Evolutionary conservation across 2,797 vertebrate species (phyloP).

Genomic region (Emys orbicularis): DNA sequence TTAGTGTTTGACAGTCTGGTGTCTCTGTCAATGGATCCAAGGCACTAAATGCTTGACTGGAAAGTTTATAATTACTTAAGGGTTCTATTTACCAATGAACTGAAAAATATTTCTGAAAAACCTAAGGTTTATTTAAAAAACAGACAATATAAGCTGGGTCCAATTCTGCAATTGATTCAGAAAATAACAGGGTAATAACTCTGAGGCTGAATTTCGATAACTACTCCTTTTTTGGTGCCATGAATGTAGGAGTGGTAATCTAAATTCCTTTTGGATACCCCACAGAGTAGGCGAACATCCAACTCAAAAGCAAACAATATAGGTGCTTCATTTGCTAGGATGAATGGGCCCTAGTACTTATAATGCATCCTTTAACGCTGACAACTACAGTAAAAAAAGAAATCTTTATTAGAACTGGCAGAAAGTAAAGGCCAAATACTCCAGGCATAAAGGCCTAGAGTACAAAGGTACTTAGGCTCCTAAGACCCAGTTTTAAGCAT

Average conservation of each 20-base stretch:
- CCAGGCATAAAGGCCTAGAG: neutral
- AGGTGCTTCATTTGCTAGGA: neutral
- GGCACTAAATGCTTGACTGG: constrained; percentile 39
- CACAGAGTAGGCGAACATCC: neutral
- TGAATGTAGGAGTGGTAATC: neutral
- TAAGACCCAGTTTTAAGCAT: neutral
- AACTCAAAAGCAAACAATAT: neutral
- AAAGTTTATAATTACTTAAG: constrained; percentile 37
- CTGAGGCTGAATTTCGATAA: neutral
- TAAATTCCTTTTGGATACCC: neutral
- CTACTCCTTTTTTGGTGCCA: neutral
- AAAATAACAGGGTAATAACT: neutral
- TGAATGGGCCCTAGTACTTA: neutral
- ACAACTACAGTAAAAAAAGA: neutral
- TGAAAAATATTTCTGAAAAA: neutral
- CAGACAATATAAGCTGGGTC: neutral
- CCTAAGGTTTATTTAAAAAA: neutral
- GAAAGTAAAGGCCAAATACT: neutral
- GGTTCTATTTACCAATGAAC: constrained; percentile 3
- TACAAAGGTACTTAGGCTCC: neutral
- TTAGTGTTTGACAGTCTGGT: constrained; percentile 60
- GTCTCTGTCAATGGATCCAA: constrained; percentile 45
- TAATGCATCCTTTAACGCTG: neutral
- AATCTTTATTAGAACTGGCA: neutral
- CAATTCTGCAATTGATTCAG: neutral